These are phyloP conservation scores for Chaetops frenatus DNA, from an alignment of 2,113 vertebrate genomes.

Conservation along the genomic window DNA sequence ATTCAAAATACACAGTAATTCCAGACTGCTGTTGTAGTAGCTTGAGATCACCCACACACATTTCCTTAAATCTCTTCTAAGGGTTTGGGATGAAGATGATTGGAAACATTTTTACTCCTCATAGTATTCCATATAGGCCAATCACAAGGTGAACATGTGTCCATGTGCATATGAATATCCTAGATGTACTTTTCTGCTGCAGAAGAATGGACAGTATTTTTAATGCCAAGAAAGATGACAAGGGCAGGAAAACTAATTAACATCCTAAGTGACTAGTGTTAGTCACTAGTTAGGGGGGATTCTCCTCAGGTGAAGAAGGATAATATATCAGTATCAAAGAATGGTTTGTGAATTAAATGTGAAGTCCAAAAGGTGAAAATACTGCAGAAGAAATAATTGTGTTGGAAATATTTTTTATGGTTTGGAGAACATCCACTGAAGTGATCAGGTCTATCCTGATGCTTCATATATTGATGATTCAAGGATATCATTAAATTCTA, in stretches of 20 bases:
- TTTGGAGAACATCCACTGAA: not conserved
- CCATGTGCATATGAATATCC: not conserved
- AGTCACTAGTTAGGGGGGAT: no score
- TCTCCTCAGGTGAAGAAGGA: not conserved
- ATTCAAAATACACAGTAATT: not conserved
- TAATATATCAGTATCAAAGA: not conserved
- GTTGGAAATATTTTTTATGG: not conserved
- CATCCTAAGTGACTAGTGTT: not conserved
- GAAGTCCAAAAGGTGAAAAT: not conserved
- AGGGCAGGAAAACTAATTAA: not conserved
- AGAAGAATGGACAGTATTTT: not conserved
- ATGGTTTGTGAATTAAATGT: not conserved
- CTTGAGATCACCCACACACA: not conserved
- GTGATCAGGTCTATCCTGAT: not conserved
- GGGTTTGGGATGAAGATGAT: not conserved
- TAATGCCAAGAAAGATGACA: not conserved
- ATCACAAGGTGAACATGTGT: not conserved
- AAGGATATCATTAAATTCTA: not conserved
- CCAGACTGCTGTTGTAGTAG: not conserved
- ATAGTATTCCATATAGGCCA: not conserved
- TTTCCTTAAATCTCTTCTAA: not conserved
- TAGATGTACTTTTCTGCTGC: not conserved
- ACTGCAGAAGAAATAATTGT: not conserved
- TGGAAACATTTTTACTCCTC: not conserved
- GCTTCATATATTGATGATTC: not conserved